Evolutionary conservation across 2,797 vertebrate species (phyloP), one percentile per base, ranked within the genome.

Genomic region (Uromys caudimaculatus): DNA sequence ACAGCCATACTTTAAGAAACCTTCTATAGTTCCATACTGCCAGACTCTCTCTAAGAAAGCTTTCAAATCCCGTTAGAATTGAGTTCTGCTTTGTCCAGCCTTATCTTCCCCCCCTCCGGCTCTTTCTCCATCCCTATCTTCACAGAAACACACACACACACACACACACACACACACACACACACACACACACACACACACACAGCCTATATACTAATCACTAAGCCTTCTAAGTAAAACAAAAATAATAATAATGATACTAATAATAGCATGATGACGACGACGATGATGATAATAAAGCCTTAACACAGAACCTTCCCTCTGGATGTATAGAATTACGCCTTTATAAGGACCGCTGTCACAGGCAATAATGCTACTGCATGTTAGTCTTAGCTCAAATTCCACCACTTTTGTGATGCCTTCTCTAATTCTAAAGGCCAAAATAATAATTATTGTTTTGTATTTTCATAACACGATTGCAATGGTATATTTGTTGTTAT

Each of bases 1-100:
- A 41, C 79, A 93, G 58, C 6, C 44, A 81, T 77, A 44, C n/a
- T 95, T 97, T 77, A 89, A 62, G 89, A 89, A 96, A 16, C 52
- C 16, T 78, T 95, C 27, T 6, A 1, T 1, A 3, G 41, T 50
- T 96, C 64, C 69, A 76, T 47, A 76, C 56, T 92, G 94, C 32
- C 32, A n/a, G 44, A 67, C 62, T 85, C 60, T 84, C 60, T 84
- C 44, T 85, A 69, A 86, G 52, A 86, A 69, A 86, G 35, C 32
- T 86, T 69, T 52, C 62, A 86, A 86, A 52, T 24, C 41, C 76
- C 56, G 95, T 73, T 73, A 96, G 38, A 95, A 91, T 67, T 41
- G 58, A 96, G 9, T 76, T 90, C 75, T 87, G 32, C 44, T 86
- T 52, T 92, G 58, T 60, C 75, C 41, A 89, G 16, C 0, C 6